phyloP scores from a whole-genome alignment of 2,888 invertebrate species.

The Embidobia sp. region DNA sequence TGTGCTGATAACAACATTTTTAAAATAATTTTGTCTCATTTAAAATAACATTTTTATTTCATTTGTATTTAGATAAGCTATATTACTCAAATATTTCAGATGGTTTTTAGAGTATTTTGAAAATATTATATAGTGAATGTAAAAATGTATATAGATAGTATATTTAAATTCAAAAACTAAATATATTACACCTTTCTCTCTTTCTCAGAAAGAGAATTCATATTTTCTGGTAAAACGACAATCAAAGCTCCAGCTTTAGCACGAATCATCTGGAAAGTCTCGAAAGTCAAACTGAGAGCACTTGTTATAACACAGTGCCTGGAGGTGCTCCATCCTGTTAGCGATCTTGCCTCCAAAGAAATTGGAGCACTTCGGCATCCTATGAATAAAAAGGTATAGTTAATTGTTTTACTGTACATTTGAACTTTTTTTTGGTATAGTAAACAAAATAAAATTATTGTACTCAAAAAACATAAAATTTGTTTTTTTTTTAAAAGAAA shows the following conservation, averaged over 20 bases:
- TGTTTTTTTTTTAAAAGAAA: not conserved
- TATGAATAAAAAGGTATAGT: slow-evolving; percentile 77
- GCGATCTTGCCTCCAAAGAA: slow-evolving; percentile 93
- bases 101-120: too few relatives aligned
- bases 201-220: slow-evolving; percentile 85
- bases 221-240: slow-evolving; percentile 90
- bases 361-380: slow-evolving; percentile 93
- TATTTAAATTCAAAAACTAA: too few relatives aligned
- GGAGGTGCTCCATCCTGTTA: slow-evolving; percentile 92
- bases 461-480: not conserved
- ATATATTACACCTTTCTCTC: slow-evolving; percentile 90
- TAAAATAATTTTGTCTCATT: too few relatives aligned
- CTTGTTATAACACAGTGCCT: slow-evolving; percentile 93
- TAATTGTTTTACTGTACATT: too few relatives aligned
- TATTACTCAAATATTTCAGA: too few relatives aligned
- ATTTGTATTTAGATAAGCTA: too few relatives aligned
- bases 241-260: slow-evolving; percentile 92
- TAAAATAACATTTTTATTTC: too few relatives aligned
- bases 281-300: slow-evolving; percentile 90
- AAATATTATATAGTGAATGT: too few relatives aligned
- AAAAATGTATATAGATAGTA: too few relatives aligned
- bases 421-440: too few relatives aligned
- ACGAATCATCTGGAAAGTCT: slow-evolving; percentile 89
- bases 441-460: too few relatives aligned
- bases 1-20: too few relatives aligned